Evolutionary conservation across 2,888 invertebrate genomes (phyloP).

Genomic region (Tipula lateralis): DNA sequence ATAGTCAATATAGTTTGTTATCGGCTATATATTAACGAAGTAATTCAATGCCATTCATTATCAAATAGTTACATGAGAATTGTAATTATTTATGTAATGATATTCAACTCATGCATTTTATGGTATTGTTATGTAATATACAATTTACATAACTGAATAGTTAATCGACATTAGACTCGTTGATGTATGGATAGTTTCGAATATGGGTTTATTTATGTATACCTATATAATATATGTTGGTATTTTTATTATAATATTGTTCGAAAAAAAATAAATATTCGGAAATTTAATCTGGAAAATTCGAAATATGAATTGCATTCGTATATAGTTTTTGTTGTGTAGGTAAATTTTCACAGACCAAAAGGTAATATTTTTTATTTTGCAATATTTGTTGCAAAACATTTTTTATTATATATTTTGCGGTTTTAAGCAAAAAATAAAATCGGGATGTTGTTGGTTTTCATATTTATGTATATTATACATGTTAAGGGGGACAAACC

Average conservation of each 20-base stretch:
- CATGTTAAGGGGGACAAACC: not conserved
- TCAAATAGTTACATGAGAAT: not conserved
- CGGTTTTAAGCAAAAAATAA: not conserved
- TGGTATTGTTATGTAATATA: not conserved
- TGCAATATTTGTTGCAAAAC: not conserved
- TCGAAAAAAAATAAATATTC: not conserved
- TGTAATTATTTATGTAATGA: not conserved
- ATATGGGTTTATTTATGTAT: not conserved
- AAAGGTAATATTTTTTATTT: not conserved
- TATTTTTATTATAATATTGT: not conserved
- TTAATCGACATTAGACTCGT: not conserved
- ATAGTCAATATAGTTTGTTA: not conserved
- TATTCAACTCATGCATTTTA: not conserved
- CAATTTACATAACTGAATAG: conserved; percentile 1
- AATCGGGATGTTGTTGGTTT: not conserved
- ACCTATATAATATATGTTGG: not conserved
- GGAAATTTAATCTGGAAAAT: not conserved
- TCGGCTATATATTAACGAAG: not conserved
- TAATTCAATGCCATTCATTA: conserved; percentile 11
- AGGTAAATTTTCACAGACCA: not conserved
- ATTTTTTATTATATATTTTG: not conserved
- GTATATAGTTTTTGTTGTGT: not conserved
- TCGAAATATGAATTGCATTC: not conserved
- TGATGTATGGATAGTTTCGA: not conserved
- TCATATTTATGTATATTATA: not conserved